phyloP scores from a whole-genome alignment of 2,113 vertebrate genomes.

The Lophotis ruficrista region DNA sequence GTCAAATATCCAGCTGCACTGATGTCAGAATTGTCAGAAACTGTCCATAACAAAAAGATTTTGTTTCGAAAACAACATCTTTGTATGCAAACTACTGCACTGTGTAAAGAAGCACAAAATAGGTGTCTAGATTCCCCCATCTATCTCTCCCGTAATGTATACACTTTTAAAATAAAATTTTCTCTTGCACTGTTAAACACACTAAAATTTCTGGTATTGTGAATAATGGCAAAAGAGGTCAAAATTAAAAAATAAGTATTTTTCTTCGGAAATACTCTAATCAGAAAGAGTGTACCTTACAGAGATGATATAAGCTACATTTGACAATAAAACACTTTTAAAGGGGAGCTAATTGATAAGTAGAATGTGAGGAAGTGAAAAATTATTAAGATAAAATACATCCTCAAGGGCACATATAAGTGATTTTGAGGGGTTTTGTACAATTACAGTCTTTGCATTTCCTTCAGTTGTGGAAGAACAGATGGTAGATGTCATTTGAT shows the following conservation, averaged over 20 bases:
- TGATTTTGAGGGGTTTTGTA: background rate
- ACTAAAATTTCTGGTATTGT: background rate
- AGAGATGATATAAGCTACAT: background rate
- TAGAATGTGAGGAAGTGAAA: background rate
- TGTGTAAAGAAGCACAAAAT: background rate
- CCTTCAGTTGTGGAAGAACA: background rate
- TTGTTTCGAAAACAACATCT: background rate
- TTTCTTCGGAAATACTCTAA: background rate
- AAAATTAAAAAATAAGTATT: background rate
- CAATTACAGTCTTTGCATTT: background rate
- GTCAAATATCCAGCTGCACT: background rate
- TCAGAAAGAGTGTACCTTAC: background rate
- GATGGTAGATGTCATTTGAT: background rate
- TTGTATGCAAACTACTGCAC: background rate
- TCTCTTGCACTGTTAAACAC: background rate
- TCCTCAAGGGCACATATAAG: background rate
- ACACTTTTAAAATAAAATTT: background rate
- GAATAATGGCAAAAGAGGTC: background rate
- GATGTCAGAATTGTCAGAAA: slow-evolving; percentile 13
- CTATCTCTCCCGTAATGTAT: background rate
- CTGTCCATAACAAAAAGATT: background rate
- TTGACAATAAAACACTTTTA: background rate
- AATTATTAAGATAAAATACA: background rate
- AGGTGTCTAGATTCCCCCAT: background rate
- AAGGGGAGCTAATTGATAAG: background rate